Evolutionary conservation across 2,888 invertebrate species (phyloP), one percentile per base, ranked within the genome.

Genomic region (Diploptera punctata): DNA sequence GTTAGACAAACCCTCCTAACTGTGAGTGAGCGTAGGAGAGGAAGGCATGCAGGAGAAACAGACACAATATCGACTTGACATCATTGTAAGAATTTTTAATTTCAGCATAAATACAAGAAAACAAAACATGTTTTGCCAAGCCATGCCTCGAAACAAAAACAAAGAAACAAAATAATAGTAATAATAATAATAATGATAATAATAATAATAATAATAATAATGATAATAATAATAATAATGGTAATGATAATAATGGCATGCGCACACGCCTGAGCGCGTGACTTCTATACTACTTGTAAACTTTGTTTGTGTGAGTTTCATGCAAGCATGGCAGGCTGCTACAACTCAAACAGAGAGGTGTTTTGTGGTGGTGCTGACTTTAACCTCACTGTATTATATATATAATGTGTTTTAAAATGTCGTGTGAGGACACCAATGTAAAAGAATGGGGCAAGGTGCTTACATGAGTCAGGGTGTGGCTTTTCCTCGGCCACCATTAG

Each of bases 401-500:
- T 49, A 49, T 21, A 49, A 18, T 9, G 18, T 24, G 26, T 24
- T 19, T 21, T 24, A 21, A 54, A 54, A 54, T 54, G 13, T 13
- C 19, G 26, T 65, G 21, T 65, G 65, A 21, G 33, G 57, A 57
- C 57, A 57, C 57, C 57, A 57, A 57, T 29, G 57, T 29, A 57
- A 57, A 57, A 29, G 26, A 80, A 78, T 79, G 80, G 65, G 65
- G 44, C 65, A 10, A 43, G 65, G 80, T 85, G 87, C 91, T 91
- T 91, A 91, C 92, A 92, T 90, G 91, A 90, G 85, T 92, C 91
- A 84, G 90, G 90, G 84, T 90, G 90, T 83, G 90, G 89, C 85
- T 91, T 91, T 86, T 91, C 91, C 86, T 91, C 91, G 81, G 90
- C 89, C 84, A 90, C 75, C 86, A 91, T 90, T 84, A 92, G 87